Evolutionary conservation across 2,888 invertebrate genomes (phyloP).

Genomic region (Bursaphelenchus okinawaensis): DNA sequence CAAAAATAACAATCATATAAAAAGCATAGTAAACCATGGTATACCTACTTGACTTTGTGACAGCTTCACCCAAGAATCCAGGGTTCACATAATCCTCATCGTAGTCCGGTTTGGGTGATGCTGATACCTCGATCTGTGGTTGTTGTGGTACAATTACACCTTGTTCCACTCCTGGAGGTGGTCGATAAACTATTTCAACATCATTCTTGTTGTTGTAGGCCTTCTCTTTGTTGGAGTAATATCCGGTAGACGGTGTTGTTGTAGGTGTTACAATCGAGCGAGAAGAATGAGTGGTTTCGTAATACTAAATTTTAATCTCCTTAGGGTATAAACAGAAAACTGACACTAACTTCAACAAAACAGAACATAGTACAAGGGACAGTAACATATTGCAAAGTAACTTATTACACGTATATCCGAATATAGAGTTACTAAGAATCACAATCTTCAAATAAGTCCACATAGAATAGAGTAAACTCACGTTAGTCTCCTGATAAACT

Average conservation of each 20-base stretch:
- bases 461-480: too few relatives aligned
- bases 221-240: not conserved
- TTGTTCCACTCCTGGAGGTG: not conserved
- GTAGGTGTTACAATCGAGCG: not conserved
- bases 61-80: not conserved
- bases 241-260: not conserved
- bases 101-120: not conserved
- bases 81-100: not conserved
- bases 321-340: too few relatives aligned
- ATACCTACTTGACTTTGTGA: not conserved
- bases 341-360: too few relatives aligned
- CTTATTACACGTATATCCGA: too few relatives aligned
- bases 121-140: not conserved
- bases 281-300: not conserved
- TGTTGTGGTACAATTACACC: not conserved
- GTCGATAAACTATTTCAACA: not conserved
- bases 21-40: too few relatives aligned
- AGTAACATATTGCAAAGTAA: too few relatives aligned
- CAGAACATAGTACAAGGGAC: too few relatives aligned
- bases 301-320: not conserved
- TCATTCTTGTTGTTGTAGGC: not conserved
- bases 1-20: too few relatives aligned
- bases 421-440: too few relatives aligned
- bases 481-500: not conserved
- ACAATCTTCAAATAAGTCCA: too few relatives aligned